Conservation (phyloP, 2,888 invertebrate genomes). For the Nomada ferruginata region DNA sequence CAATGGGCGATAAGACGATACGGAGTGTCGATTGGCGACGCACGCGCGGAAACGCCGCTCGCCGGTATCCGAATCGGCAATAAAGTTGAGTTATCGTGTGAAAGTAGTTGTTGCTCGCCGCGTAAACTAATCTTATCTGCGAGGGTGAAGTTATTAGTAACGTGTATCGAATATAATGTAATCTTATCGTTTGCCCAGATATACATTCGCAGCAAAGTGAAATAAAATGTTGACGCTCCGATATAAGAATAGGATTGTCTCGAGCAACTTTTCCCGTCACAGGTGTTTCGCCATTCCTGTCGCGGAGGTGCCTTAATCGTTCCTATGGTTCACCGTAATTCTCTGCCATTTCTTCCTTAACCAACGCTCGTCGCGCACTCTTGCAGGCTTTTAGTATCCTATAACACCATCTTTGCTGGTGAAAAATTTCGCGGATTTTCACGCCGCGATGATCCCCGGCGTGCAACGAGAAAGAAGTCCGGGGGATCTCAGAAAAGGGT, state of each 20-base stretch:
- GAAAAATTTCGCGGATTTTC: neutral
- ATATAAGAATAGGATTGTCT: constrained; percentile 15
- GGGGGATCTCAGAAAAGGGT: neutral
- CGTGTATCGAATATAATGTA: constrained; percentile 44
- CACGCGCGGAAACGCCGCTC: neutral
- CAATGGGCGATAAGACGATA: neutral
- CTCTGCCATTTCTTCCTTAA: neutral
- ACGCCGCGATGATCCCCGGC: neutral
- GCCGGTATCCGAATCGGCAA: constrained; percentile 8
- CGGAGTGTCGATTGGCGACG: neutral
- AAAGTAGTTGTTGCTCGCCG: constrained; percentile 36
- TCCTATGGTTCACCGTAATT: neutral
- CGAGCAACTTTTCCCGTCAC: neutral
- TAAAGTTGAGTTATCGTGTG: constrained; percentile 37
- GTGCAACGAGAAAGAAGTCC: constrained; percentile 2
- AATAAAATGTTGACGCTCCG: constrained; percentile 26
- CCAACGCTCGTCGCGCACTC: too few species aligned
- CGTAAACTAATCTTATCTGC: constrained; percentile 54
- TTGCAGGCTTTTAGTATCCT: neutral
- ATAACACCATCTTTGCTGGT: neutral
- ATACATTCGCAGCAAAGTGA: constrained; percentile 21
- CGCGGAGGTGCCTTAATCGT: neutral
- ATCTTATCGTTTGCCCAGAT: constrained; percentile 46
- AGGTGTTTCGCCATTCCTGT: constrained; percentile 6
- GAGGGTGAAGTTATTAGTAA: constrained; percentile 57